Base-by-base conservation (phyloP, 2,797 vertebrate genomes). In the Brotogeris chrysoptera region DNA sequence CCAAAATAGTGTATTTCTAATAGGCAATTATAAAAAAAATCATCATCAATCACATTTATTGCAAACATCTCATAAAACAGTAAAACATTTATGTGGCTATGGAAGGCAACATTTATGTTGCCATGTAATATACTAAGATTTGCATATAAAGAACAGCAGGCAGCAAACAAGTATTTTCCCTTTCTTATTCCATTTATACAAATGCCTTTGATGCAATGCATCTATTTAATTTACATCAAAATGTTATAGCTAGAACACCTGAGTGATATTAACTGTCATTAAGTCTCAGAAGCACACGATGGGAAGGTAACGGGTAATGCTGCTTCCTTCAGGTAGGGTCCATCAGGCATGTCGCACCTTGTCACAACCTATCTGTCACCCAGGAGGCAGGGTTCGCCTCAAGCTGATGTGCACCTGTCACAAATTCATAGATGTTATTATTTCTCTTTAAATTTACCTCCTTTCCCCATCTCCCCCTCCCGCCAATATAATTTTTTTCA, bases 21-120 rank as follows among this genome's bases (percentile, higher is more conserved):
- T 96, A 97, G 85, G 95, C 97, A 98, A 96, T 97, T 97, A 94
- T 97, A 89, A 89, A 97, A 96, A 96, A 96, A 93, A 64, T 72
- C 46, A 96, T 92, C 95, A 97, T 98, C 96, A 96, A 96, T 98
- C 97, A 98, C 92, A 96, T 97, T 98, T 97, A 98, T 98, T 97
- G 97, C 96, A 97, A 98, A 94, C 92, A 98, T 98, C 97, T 98
- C 96, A 97, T 98, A 97, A 96, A 97, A 95, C 69, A 95, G 88
- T 94, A 97, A 98, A 98, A 96, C 81, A 80, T 97, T 98, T 98
- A 98, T 97, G 94, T 92, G 95, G 92, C 95, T 97, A 76, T 93
- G 83, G 92, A 97, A 97, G 65, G 92, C 94, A 97, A 95, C 83
- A 59, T 59, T 36, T 96, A 95, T 96, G 95, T 96, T 96, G 79